Conservation (phyloP, 2,888 invertebrate species). For the Pammene fasciana region DNA sequence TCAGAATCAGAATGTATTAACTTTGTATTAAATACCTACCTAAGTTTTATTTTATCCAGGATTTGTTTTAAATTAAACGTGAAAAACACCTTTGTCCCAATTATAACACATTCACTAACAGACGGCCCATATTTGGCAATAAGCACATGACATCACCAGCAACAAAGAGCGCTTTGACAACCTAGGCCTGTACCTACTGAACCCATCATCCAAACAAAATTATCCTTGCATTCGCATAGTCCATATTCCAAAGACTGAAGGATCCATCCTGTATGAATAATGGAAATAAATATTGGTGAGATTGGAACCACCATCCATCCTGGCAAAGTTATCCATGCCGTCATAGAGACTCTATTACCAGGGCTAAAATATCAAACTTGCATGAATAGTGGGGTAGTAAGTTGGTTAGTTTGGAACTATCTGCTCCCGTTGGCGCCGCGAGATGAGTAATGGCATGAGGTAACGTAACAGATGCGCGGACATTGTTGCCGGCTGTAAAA, state of each 20-base stretch:
- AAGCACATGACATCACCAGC: slow-evolving; percentile 22
- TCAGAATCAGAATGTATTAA: too few species aligned
- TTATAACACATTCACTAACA: background rate
- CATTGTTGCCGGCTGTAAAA: slow-evolving; percentile 27
- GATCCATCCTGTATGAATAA: background rate
- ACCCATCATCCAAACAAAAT: background rate
- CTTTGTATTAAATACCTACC: too few species aligned
- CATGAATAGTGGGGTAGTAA: too few species aligned
- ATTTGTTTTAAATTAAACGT: too few species aligned
- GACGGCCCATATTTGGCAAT: slow-evolving; percentile 25
- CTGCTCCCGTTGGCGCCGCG: slow-evolving; percentile 16
- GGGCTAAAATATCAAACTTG: too few species aligned
- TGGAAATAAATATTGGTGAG: background rate
- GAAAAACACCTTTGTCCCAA: slow-evolving; percentile 14
- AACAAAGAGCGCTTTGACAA: slow-evolving; percentile 36
- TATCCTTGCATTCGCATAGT: background rate
- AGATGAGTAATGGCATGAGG: slow-evolving; percentile 29
- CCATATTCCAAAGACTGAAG: background rate
- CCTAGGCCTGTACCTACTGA: background rate
- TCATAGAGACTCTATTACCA: too few species aligned
- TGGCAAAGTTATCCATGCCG: background rate
- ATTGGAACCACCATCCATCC: slow-evolving; percentile 8
- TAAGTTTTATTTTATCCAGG: too few species aligned
- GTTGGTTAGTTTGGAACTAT: too few species aligned
- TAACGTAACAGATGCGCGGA: slow-evolving; percentile 27